These are phyloP conservation scores for Intellagama lesueurii DNA, from an alignment of 2,797 vertebrate species.

Conservation along the genomic window DNA sequence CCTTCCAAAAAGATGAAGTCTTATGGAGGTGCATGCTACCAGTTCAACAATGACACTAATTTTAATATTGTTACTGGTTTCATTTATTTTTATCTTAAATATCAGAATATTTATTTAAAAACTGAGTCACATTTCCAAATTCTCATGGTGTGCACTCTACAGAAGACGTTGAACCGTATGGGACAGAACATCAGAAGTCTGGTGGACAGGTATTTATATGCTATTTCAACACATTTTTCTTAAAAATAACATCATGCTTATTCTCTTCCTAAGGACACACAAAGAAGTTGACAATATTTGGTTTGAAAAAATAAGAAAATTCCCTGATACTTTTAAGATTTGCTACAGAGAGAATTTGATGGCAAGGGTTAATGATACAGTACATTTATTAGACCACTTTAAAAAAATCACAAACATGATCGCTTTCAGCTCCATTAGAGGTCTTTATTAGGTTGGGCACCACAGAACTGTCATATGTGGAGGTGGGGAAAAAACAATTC, in stretches of 20 bases:
- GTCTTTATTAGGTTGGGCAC: no score
- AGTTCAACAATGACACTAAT: background rate
- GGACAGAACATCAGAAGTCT: background rate
- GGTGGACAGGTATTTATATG: background rate
- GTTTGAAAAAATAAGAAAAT: background rate
- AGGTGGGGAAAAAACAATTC: no score
- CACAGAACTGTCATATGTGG: no score
- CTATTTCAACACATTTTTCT: background rate
- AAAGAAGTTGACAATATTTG: background rate
- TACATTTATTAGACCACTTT: no score
- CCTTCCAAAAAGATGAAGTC: background rate
- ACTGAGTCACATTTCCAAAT: background rate
- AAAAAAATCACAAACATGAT: no score
- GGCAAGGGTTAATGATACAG: no score
- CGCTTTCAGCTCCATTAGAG: no score
- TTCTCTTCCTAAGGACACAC: background rate
- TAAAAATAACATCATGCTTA: background rate
- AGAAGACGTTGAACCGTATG: no score
- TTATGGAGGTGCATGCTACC: background rate
- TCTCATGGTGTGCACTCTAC: background rate
- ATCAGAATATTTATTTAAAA: background rate
- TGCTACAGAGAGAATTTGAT: background rate
- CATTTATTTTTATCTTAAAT: background rate
- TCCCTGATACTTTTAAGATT: background rate
- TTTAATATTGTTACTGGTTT: conserved; percentile 8